Base-by-base conservation (phyloP, 2,113 vertebrate species). In the Excalfactoria chinensis region DNA sequence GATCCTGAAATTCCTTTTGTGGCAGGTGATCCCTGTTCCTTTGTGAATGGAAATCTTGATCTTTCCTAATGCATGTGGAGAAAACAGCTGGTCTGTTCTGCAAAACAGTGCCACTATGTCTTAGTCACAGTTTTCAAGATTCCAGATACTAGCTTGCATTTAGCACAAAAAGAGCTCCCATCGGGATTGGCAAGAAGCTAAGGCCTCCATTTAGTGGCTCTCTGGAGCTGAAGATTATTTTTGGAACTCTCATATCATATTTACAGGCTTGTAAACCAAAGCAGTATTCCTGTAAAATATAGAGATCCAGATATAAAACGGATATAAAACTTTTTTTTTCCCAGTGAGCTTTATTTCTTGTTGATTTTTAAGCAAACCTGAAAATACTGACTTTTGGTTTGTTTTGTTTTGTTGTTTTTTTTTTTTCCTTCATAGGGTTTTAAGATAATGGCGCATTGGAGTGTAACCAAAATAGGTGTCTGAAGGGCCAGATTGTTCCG, bases 401-500 rank as follows among this genome's bases (percentile, higher is more conserved):
- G n/a, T 37, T 37, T 37, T 37, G 7, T 37, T 37, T 37, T 37
- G 37, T 37, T 37, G 37, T 37, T 37, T 37, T 37, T 37, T 37
- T 60, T 14, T 51, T 77, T 17, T 78, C 34, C 34, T 93, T 82
- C 78, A 44, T 49, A 22, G 13, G 26, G 18, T 64, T 84, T 83
- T 71, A 91, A 90, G 63, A 34, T 93, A 84, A 58, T 86, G 40
- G 53, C 87, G 44, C 60, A 48, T 5, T 83, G 37, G 48, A 90
- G 23, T 75, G 28, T 56, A 85, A 81, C 94, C 85, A 84, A 93
- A 96, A 93, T 92, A 92, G 81, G 87, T 93, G 77, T 83, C 55
- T 81, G 46, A 96, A 88, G 72, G 81, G 43, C 55, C 68, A 92
- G 93, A 79, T 88, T 70, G 85, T 86, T 96, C 84, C 32, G 21